Conservation (phyloP, 2,113 vertebrate genomes). For the Pygoscelis antarcticus region DNA sequence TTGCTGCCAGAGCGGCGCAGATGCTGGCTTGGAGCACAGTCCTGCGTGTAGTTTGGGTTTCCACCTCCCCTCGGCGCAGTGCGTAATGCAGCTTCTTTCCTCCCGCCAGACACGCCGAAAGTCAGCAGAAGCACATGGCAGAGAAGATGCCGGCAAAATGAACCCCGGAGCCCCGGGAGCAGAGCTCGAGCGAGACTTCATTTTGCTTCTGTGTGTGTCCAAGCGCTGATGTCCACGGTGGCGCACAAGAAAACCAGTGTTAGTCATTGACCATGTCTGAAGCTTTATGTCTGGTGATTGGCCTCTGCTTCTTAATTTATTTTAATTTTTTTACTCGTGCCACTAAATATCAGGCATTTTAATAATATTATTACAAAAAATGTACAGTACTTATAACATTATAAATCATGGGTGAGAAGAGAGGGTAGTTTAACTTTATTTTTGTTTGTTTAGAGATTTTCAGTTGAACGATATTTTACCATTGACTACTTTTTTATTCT, state of each 20-base stretch:
- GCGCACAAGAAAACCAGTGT: conserved; percentile 80
- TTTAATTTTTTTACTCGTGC: conserved; percentile 90
- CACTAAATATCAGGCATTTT: conserved; percentile 92
- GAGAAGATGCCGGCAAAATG: conserved; percentile 95
- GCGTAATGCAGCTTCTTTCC: neutral
- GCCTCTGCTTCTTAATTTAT: conserved; percentile 95
- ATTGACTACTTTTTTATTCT: conserved; percentile 89
- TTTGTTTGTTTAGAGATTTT: conserved; percentile 80
- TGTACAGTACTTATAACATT: conserved; percentile 87
- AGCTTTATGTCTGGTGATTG: conserved; percentile 95
- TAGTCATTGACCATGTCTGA: conserved; percentile 87
- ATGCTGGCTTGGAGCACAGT: neutral
- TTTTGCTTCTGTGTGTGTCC: conserved; percentile 87
- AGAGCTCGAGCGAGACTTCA: conserved; percentile 71
- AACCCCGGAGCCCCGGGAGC: conserved; percentile 57
- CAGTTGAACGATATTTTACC: conserved; percentile 88
- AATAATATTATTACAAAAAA: conserved; percentile 80
- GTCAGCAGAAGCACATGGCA: conserved; percentile 98
- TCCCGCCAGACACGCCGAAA: conserved; percentile 90
- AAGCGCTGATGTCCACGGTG: conserved; percentile 71
- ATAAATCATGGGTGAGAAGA: conserved; percentile 73
- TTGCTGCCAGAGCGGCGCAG: fast-evolving
- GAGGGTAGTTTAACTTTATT: conserved; percentile 83
- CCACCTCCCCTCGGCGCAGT: fast-evolving
- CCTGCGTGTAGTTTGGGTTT: fast-evolving